Evolutionary conservation across 2,113 vertebrate genomes (phyloP).

Genomic region (Bostrychus sinensis): DNA sequence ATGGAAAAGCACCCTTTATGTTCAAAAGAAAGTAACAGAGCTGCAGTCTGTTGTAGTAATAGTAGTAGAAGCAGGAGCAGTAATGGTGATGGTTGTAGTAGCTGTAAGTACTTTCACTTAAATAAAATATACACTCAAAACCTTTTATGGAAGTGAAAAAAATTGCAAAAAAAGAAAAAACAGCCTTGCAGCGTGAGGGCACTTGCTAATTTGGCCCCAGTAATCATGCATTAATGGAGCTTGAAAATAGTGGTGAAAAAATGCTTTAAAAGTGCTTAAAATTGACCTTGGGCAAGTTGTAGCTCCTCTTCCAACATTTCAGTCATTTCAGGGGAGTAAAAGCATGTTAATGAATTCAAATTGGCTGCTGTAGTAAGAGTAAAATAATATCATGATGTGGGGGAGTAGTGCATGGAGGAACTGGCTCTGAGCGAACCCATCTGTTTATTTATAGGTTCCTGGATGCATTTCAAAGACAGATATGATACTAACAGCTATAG

Average conservation of each 20-base stretch:
- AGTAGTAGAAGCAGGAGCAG: no score
- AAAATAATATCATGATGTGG: constrained; percentile 27
- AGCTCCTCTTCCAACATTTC: not conserved
- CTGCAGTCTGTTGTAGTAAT: no score
- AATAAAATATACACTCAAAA: no score
- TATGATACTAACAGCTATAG: constrained; percentile 47
- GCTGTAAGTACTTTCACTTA: no score
- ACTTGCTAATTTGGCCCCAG: no score
- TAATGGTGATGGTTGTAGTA: no score
- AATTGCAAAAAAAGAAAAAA: no score
- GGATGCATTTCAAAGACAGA: constrained; percentile 37
- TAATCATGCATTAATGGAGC: no score
- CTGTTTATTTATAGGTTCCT: constrained; percentile 50
- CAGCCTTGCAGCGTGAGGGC: no score
- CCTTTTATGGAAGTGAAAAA: no score
- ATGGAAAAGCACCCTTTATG: no score
- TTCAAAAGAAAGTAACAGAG: no score
- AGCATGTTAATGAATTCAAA: constrained; percentile 1
- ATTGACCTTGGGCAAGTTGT: not conserved
- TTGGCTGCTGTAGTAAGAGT: constrained; percentile 30
- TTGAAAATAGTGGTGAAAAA: not conserved
- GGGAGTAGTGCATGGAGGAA: constrained; percentile 26
- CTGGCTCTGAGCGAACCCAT: constrained; percentile 41
- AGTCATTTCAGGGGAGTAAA: constrained; percentile 12
- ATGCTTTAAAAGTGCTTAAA: not conserved